phyloP scores from a whole-genome alignment of 2,113 vertebrate genomes.

The Petromus typicus region DNA sequence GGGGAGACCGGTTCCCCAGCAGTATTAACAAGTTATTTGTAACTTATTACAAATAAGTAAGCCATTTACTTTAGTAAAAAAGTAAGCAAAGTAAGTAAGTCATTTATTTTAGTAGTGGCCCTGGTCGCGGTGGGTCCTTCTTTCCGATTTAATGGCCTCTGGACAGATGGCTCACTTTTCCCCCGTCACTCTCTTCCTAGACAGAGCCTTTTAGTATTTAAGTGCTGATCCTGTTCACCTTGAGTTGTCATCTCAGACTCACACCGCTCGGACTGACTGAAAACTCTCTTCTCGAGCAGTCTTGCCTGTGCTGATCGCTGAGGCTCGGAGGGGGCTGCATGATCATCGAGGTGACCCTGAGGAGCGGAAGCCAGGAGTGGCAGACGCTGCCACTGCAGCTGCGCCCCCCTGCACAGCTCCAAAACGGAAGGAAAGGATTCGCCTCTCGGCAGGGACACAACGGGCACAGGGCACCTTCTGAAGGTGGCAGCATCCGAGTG shows the following conservation, averaged over 20 bases:
- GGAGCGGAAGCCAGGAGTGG: not conserved
- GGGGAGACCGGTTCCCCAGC: not conserved
- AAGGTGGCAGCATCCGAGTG: not conserved
- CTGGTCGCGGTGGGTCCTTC: not conserved
- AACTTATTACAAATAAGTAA: no score
- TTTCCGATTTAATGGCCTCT: not conserved
- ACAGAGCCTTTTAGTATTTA: not conserved
- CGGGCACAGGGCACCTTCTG: not conserved
- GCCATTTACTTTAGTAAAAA: no score
- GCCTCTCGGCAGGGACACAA: not conserved
- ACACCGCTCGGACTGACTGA: not conserved
- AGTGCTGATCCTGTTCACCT: not conserved
- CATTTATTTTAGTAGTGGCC: not conserved
- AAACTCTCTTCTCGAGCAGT: not conserved
- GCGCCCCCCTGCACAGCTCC: not conserved
- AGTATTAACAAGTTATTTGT: not conserved
- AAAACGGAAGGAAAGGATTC: accelerated
- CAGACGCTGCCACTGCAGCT: not conserved
- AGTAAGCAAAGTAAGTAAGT: not conserved
- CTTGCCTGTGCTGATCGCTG: not conserved
- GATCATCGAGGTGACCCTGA: not conserved
- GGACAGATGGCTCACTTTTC: not conserved
- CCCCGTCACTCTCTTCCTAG: not conserved
- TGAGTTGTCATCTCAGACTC: not conserved
- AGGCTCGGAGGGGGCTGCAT: not conserved